A percentile compares a stretch with the other conserved stretches of the same genome.
These are phyloP conservation scores for Xyrauchen texanus DNA, from an alignment of 2,113 vertebrate species.

Conservation along the genomic window DNA sequence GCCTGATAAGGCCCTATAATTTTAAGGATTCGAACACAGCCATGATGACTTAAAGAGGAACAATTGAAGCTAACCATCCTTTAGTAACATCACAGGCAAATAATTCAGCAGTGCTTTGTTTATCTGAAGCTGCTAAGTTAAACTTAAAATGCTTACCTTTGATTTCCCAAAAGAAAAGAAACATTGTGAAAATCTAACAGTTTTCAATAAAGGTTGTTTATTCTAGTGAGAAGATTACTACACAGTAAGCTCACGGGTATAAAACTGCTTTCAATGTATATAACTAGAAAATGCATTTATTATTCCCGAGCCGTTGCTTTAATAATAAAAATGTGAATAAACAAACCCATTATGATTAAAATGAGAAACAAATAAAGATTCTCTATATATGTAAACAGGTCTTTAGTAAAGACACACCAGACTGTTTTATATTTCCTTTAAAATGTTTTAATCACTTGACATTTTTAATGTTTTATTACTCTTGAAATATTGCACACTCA, in stretches of 20 bases:
- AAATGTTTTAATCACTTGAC: conserved; percentile 30
- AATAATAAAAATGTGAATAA: conserved; percentile 59
- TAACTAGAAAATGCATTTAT: conserved; percentile 61
- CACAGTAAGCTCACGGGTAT: conserved; percentile 66
- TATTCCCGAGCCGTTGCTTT: conserved; percentile 51
- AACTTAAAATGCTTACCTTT: conserved; percentile 55
- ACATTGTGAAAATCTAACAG: conserved; percentile 45
- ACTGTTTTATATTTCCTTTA: conserved; percentile 42
- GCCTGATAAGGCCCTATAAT: too few relatives aligned
- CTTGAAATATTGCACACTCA: conserved; percentile 31
- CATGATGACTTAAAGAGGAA: too few relatives aligned
- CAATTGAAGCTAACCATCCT: neutral
- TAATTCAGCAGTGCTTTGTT: conserved; percentile 29
- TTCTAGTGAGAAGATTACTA: conserved; percentile 74
- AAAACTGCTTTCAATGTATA: conserved; percentile 51
- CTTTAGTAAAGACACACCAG: conserved; percentile 28
- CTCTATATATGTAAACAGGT: conserved; percentile 50
- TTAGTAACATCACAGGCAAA: conserved; percentile 13
- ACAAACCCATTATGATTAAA: conserved; percentile 52
- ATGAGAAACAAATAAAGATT: conserved; percentile 1
- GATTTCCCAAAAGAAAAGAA: conserved; percentile 22
- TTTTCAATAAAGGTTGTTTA: conserved; percentile 58
- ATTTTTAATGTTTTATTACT: conserved; percentile 45
- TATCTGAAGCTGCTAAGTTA: conserved; percentile 44
- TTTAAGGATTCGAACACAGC: too few relatives aligned